A percentile compares a stretch with the other conserved stretches of the same genome.
These are phyloP conservation scores for Montipora capricornis DNA, from an alignment of 64 coral and sea anemone genomes.

Conservation along the genomic window DNA sequence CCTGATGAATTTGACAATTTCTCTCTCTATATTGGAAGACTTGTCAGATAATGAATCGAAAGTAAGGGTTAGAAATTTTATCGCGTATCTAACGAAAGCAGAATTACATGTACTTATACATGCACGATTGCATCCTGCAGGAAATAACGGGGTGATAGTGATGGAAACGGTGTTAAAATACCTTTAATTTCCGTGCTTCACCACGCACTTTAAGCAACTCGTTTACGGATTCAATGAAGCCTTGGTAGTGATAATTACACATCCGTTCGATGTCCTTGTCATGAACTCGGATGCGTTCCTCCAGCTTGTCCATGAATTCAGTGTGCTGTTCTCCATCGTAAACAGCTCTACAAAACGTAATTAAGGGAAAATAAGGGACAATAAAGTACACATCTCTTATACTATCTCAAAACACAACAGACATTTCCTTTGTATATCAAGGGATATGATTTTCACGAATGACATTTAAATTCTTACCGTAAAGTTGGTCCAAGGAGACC, in stretches of 20 bases:
- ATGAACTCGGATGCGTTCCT: constrained; percentile 88
- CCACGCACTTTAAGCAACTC: constrained; percentile 97
- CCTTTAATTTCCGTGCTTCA: constrained; percentile 96
- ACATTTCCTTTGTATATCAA: background rate
- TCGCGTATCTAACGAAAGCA: no score
- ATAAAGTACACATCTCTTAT: background rate
- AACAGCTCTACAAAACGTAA: constrained; percentile 68
- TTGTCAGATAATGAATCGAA: constrained; percentile 8
- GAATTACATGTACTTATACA: background rate
- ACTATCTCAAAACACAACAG: background rate
- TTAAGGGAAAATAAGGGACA: background rate
- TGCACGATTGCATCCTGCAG: background rate
- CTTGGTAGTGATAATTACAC: constrained; percentile 99
- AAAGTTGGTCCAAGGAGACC: constrained; percentile 95
- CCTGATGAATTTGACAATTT: background rate
- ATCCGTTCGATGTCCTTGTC: constrained; percentile 99
- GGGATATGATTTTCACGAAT: background rate
- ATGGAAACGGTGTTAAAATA: constrained; percentile 26
- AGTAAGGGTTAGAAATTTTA: background rate
- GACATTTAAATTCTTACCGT: constrained; percentile 42
- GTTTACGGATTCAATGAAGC: constrained; percentile 99
- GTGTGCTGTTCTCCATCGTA: constrained; percentile 94
- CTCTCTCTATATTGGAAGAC: background rate
- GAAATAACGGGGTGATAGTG: background rate
- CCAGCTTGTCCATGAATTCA: constrained; percentile 95